Base-by-base conservation (phyloP, 2,797 vertebrate genomes). In the Tragelaphus oryx region DNA sequence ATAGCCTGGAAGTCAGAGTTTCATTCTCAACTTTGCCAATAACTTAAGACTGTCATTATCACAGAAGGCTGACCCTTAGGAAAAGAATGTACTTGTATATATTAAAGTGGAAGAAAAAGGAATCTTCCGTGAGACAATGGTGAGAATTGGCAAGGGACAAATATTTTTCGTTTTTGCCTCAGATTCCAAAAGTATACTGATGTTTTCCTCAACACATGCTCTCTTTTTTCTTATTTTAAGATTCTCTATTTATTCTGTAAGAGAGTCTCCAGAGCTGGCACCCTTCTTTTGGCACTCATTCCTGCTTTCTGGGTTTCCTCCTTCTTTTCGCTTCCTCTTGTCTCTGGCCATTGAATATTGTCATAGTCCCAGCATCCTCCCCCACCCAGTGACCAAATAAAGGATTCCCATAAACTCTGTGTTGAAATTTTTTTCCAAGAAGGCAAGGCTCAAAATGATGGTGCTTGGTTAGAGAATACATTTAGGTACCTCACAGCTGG, bases 101-200 rank as follows among this genome's bases (percentile, higher is more conserved):
- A 9, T 94, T 76, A 90, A 82, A 95, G 62, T 20, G 82, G 62
- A 92, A 89, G 78, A 91, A 89, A 65, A 59, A 57, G 76, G 33
- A 83, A 59, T 24, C 18, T 68, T 46, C 89, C 37, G 8, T 60
- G 48, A 60, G 93, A 28, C 33, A 86, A 26, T 60, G 37, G 20
- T n/a, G n/a, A 54, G 88, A 33, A 87, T 33, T 94, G 86, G 62
- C 41, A 84, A 89, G 59, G 57, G 16, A 24, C 41, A 83, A 86
- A 48, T 87, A n/a, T 54, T 89, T 93, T 94, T 55, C 44, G 6
- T 60, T 95, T 91, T 88, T 92, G 33, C 54, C 48, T 92, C 79
- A 30, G 24, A 87, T 95, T 95, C 68, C 54, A n/a, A 91, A 96
- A 90, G 46, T 41, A 14, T 65, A 46, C 41, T 81, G 16, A 50